Evolutionary conservation across 2,888 invertebrate species (phyloP), one percentile per base, ranked within the genome.

Genomic region (Cancer borealis): DNA sequence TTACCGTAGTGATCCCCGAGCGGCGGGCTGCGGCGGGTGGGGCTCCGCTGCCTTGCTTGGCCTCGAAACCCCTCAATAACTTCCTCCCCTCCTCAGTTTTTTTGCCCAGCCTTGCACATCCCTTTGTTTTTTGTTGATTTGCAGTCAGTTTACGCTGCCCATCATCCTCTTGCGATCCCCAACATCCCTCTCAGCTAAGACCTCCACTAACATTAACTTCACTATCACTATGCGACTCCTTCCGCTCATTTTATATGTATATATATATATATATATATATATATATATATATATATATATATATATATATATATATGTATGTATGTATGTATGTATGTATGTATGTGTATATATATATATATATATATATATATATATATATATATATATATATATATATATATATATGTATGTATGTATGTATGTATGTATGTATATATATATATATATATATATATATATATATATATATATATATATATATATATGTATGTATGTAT

Each of bases 201-300:
- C 14, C 39, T 49, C 21, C 49, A 49, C 3, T 14, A 17, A 26
- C 39, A 49, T 30, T 14, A 14, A 54, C 45, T 54, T 26, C 45
- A n/a, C 60, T 45, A 45, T 45, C 46, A 87, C 84, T 79, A 54
- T 66, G 45, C 79, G 73, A 26, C 73, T 84, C 92, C 49, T 21
- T 84, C 47, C 92, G 79, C 46, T 87, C 87, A 88, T 84, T 89
- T 4, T 89, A 89, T 89, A 89, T 89, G 6, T 89, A 89, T 89
- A 89, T 89, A 89, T 89, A 89, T 89, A 89, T 89, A 89, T 89
- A 89, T n/a, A 46, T 46, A 90, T 91, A 54, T 39, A 92, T 92
- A 73, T 92, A 92, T 73, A 92, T 92, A 92, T 73, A 73, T 92
- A 92, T 73, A 92, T 92, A 92, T 73, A 92, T 92, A 92, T 92